Evolutionary conservation across 2,888 invertebrate genomes (phyloP), one percentile per base, ranked within the genome.

Genomic region (Dryobota labecula): DNA sequence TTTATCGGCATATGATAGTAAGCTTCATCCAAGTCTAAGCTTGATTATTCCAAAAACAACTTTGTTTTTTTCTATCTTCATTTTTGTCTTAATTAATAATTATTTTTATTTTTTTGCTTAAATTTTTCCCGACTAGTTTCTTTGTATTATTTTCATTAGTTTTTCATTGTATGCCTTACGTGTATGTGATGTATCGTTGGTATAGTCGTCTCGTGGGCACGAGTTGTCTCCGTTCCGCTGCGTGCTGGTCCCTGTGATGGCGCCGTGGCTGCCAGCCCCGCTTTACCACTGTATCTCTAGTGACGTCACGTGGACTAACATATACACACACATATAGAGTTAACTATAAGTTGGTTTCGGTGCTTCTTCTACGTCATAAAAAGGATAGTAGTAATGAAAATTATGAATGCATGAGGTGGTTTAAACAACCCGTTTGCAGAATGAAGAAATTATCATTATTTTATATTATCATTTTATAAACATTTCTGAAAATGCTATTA

Each of bases 281-380:
- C 80, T 80, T 80, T 69, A 82, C 83, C 83, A 83, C 79, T 69
- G 83, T 80, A 79, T 83, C 6, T 69, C 6, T 80, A 80, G 80
- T 79, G 73, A 83, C 38, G 75, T 71, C 74, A 83, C 49, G 67
- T 49, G 36, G 54, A 64, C 30, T 73, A 64, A 73, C 69, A 73
- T 57, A 70, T 33, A 73, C 62, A 72, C 62, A 77, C 54, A 69
- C 58, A 60, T 11, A 24, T 33, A n/a, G 30, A 18, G 1, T 49
- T 38, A 65, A 66, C 36, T 47, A 0, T 15, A 6, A 11, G 5
- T 38, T 36, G 20, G 13, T 64, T 33, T 62, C 33, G 20, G 64
- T 13, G 11, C 11, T 36, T n/a, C 3, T 2, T 47, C 20, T 36
- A 27, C 36, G 20, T 27, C 15, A 47, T 6, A n/a, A 36, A 64